Conservation (phyloP, 1,140 invertebrate species). For the Bombus turneri region DNA sequence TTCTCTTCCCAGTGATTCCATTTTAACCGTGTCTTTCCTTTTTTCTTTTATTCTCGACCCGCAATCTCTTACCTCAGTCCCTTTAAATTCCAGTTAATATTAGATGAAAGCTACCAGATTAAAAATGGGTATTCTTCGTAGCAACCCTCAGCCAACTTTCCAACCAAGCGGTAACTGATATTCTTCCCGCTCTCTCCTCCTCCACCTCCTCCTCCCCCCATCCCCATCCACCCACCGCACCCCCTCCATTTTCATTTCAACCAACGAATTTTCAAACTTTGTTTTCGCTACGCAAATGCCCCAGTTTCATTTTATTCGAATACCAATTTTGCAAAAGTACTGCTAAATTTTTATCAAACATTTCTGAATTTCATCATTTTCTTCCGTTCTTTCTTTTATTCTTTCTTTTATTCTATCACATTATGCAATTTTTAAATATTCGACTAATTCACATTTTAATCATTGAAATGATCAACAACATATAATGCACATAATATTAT, state of each 20-base stretch:
- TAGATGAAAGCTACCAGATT: constrained; percentile 74
- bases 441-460: background rate
- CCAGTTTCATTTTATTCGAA: background rate
- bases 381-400: background rate
- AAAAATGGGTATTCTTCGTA: constrained; percentile 75
- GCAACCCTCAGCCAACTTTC: constrained; percentile 47
- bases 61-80: constrained; percentile 67
- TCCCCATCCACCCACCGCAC: background rate
- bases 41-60: constrained; percentile 23
- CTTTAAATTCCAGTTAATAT: constrained; percentile 69
- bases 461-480: background rate
- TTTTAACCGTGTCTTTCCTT: constrained; percentile 24
- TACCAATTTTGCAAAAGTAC: background rate
- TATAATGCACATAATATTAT: too few species aligned
- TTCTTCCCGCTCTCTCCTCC: background rate
- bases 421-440: background rate
- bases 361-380: background rate
- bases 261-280: constrained; percentile 34
- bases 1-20: constrained; percentile 41
- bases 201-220: background rate
- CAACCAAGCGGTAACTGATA: constrained; percentile 2
- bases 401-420: too few species aligned
- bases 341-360: background rate
- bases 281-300: constrained; percentile 1
- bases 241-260: background rate